These are phyloP conservation scores for Pantherophis guttatus DNA, from an alignment of 2,113 vertebrate species.

Conservation along the genomic window DNA sequence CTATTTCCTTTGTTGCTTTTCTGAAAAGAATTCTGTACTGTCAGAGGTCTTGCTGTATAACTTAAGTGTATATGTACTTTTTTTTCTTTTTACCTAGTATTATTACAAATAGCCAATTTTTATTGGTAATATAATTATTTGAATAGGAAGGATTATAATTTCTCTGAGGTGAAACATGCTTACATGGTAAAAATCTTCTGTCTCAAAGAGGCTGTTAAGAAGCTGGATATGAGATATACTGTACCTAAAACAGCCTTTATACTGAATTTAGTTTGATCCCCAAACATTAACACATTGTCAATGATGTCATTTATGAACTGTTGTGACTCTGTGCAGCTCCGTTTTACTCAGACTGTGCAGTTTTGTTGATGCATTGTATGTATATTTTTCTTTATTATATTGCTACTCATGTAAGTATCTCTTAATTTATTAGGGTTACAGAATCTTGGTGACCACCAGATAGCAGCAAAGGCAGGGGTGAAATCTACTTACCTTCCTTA, in stretches of 20 bases:
- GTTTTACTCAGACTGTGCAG: slow-evolving; percentile 15
- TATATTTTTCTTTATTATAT: slow-evolving; percentile 35
- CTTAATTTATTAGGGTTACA: not conserved
- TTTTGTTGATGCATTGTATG: not conserved
- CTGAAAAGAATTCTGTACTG: slow-evolving; percentile 48
- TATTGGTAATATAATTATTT: slow-evolving; percentile 66
- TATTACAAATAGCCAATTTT: slow-evolving; percentile 57
- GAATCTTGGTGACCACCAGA: not conserved
- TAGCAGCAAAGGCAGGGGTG: not conserved
- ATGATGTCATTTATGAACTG: slow-evolving; percentile 57
- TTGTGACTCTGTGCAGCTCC: slow-evolving; percentile 36
- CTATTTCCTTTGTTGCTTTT: slow-evolving; percentile 22
- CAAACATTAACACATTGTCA: slow-evolving; percentile 26
- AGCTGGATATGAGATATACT: slow-evolving; percentile 51
- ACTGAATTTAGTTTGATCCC: slow-evolving; percentile 43
- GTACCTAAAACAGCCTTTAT: slow-evolving; percentile 54
- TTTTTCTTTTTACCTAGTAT: slow-evolving; percentile 41
- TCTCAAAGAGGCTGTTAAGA: slow-evolving; percentile 58
- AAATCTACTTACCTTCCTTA: too few species aligned
- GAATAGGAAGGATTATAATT: slow-evolving; percentile 63
- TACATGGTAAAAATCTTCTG: slow-evolving; percentile 61
- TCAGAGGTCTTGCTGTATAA: slow-evolving; percentile 44
- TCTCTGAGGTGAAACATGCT: slow-evolving; percentile 67
- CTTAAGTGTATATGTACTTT: not conserved
- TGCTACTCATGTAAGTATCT: slow-evolving; percentile 40